Conservation (phyloP, 30 jellyfish, hydroid and myxozoan genomes). For the Aurelia aurita complex sp. Pacific region DNA sequence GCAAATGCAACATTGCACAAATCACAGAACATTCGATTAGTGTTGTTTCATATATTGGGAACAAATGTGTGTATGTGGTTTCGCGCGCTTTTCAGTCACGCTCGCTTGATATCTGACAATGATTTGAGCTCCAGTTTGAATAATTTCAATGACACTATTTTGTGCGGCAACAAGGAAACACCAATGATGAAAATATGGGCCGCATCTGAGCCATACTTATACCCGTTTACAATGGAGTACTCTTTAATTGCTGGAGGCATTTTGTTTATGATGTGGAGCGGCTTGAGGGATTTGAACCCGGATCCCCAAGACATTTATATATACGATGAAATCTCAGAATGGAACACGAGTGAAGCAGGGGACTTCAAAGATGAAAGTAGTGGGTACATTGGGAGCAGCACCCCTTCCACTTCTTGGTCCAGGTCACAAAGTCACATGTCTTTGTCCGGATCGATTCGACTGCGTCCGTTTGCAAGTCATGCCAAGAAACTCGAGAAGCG, state of each 20-base stretch:
- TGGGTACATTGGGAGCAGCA: slow-evolving; percentile 86
- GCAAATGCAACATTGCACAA: slow-evolving; percentile 94
- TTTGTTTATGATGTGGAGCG: slow-evolving; percentile 96
- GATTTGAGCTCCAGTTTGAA: not conserved
- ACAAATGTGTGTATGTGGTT: slow-evolving; percentile 95
- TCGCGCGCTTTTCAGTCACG: slow-evolving; percentile 95
- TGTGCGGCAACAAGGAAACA: slow-evolving; percentile 55
- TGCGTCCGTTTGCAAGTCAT: slow-evolving; percentile 83
- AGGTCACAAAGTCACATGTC: slow-evolving; percentile 95
- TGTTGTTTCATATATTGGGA: slow-evolving; percentile 90
- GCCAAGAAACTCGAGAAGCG: slow-evolving; percentile 86
- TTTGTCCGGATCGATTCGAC: slow-evolving; percentile 73
- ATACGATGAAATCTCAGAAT: slow-evolving; percentile 84
- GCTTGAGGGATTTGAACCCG: slow-evolving; percentile 93
- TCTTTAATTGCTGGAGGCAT: slow-evolving; percentile 95
- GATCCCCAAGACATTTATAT: slow-evolving; percentile 97
- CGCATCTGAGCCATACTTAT: slow-evolving; percentile 88
- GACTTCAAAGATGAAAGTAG: slow-evolving; percentile 93
- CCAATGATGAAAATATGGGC: slow-evolving; percentile 93
- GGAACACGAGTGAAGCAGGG: slow-evolving; percentile 65
- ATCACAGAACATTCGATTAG: slow-evolving; percentile 93
- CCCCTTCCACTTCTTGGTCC: slow-evolving; percentile 82
- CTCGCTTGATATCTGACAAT: slow-evolving; percentile 52
- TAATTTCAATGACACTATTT: slow-evolving; percentile 24
- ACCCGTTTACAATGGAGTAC: slow-evolving; percentile 97